Conservation (phyloP, 23 tunicate species). For the Halocynthia roretzi region DNA sequence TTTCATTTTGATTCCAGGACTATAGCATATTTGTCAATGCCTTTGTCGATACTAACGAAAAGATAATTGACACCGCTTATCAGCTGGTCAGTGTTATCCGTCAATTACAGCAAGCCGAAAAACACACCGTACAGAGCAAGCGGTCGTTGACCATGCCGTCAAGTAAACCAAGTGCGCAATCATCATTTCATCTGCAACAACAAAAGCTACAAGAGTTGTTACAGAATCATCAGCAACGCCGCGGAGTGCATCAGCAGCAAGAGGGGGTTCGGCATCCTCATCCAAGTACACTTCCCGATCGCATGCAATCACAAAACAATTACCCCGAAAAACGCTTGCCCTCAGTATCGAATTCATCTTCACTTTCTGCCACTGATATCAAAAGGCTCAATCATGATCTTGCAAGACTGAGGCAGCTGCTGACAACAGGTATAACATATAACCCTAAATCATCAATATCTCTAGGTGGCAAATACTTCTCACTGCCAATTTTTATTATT, state of each 20-base stretch:
- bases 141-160: neutral
- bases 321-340: neutral
- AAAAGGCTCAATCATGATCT: conserved; percentile 48
- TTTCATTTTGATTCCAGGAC: conserved; percentile 8
- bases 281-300: too few species aligned
- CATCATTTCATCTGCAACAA: neutral
- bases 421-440: conserved; percentile 28
- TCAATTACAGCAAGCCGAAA: conserved; percentile 13
- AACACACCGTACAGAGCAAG: neutral
- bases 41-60: conserved; percentile 19
- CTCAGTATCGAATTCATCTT: conserved; percentile 18
- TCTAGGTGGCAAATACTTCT: too few species aligned
- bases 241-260: too few species aligned
- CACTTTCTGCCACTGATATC: conserved; percentile 32
- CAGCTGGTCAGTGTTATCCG: conserved; percentile 16
- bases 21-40: conserved; percentile 16
- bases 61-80: conserved; percentile 10
- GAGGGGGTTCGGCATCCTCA: too few species aligned
- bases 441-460: too few species aligned
- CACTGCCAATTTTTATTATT: too few species aligned
- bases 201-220: neutral
- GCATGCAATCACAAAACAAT: too few species aligned
- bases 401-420: conserved; percentile 36
- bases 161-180: neutral
- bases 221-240: neutral